A percentile compares a stretch with the other conserved stretches of the same genome.
Conservation (phyloP, 1,140 invertebrate genomes). For the Spodoptera frugiperda region DNA sequence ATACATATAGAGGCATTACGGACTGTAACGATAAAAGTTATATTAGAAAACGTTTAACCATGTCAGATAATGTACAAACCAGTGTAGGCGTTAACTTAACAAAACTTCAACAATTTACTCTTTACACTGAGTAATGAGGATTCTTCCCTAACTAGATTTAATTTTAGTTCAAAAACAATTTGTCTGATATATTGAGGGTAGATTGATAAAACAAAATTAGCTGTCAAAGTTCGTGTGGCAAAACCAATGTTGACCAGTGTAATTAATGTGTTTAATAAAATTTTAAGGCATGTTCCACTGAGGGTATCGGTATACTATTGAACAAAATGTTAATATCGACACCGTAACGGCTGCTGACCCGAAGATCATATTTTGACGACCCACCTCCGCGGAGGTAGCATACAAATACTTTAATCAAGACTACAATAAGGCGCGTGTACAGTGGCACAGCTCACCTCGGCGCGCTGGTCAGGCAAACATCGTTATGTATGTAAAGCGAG, state of each 20-base stretch:
- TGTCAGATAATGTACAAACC: slow-evolving; percentile 12
- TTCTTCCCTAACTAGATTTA: too few species aligned
- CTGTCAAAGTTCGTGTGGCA: too few species aligned
- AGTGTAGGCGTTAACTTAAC: background rate
- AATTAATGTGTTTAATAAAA: too few species aligned
- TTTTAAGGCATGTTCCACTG: too few species aligned
- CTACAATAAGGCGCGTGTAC: slow-evolving; percentile 20
- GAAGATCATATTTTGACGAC: slow-evolving; percentile 15
- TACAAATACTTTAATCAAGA: slow-evolving; percentile 27
- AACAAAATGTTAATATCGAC: too few species aligned
- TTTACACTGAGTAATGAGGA: too few species aligned
- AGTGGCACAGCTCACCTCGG: background rate
- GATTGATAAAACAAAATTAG: too few species aligned
- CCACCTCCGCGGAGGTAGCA: background rate
- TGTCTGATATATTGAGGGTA: too few species aligned
- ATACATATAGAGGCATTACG: slow-evolving; percentile 14
- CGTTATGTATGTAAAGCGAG: slow-evolving; percentile 38
- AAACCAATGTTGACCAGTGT: too few species aligned
- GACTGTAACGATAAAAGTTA: slow-evolving; percentile 24
- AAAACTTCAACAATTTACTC: slow-evolving; percentile 5
- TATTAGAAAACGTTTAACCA: slow-evolving; percentile 31
- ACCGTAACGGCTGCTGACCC: background rate
- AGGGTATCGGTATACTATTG: too few species aligned
- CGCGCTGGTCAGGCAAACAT: slow-evolving; percentile 12
- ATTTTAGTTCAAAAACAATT: too few species aligned